These are phyloP conservation scores for Sebastes goodei DNA, from an alignment of 2,797 vertebrate genomes.

Conservation along the genomic window DNA sequence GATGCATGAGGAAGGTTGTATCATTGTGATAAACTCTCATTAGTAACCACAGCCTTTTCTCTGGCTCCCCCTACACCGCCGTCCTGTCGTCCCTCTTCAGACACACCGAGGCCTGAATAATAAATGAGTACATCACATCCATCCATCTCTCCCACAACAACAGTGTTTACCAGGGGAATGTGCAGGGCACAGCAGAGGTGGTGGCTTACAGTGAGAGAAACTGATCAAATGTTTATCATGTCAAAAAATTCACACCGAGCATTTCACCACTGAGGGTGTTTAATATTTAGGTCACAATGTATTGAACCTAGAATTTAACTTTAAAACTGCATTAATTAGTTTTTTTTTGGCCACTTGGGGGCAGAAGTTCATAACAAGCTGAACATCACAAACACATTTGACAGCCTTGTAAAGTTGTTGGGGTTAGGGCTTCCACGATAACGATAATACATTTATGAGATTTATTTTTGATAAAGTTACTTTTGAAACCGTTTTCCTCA, in stretches of 20 bases:
- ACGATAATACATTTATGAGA: too few relatives aligned
- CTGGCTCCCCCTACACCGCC: conserved; percentile 4
- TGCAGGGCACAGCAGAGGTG: neutral
- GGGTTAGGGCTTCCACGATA: too few relatives aligned
- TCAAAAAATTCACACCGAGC: conserved; percentile 1
- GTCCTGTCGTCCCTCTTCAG: conserved; percentile 53
- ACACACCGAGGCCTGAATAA: conserved; percentile 71
- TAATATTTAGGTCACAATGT: neutral
- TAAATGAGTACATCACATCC: conserved; percentile 63
- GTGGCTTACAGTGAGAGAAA: neutral
- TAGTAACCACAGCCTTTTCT: conserved; percentile 48
- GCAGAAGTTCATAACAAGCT: neutral
- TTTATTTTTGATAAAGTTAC: too few relatives aligned
- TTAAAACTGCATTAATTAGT: neutral
- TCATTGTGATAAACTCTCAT: conserved; percentile 65
- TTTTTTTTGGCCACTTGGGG: neutral
- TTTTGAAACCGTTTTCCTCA: too few relatives aligned
- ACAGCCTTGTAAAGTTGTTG: neutral
- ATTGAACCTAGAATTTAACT: neutral
- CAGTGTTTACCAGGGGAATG: conserved; percentile 42
- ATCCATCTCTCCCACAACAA: conserved; percentile 42
- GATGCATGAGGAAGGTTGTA: conserved; percentile 64
- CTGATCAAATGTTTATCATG: conserved; percentile 27
- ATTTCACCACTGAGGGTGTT: neutral
- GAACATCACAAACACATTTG: neutral